These are phyloP conservation scores for Hephaestus fuliginosus DNA, from an alignment of 2,797 vertebrate species.

Conservation along the genomic window DNA sequence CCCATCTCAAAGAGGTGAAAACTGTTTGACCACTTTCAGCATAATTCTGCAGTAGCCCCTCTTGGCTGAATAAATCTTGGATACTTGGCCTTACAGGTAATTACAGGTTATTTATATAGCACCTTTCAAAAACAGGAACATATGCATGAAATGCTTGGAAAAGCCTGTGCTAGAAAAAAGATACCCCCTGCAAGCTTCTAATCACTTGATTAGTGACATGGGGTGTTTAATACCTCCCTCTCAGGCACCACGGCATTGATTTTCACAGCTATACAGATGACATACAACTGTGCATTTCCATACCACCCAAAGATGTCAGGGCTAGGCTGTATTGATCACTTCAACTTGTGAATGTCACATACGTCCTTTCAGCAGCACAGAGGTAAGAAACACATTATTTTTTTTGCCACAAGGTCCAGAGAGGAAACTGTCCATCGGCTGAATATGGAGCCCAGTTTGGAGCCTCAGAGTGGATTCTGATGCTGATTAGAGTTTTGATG, in stretches of 20 bases:
- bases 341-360: conserved; percentile 45
- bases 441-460: neutral
- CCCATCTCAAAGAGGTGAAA: neutral
- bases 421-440: conserved; percentile 1
- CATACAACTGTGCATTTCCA: conserved; percentile 45
- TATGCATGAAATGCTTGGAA: too few relatives aligned
- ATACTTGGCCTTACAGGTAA: neutral
- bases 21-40: neutral
- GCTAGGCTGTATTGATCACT: conserved; percentile 39
- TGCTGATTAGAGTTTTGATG: neutral
- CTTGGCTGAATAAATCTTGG: neutral
- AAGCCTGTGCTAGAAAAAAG: conserved; percentile 1
- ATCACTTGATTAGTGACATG: conserved; percentile 45
- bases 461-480: neutral
- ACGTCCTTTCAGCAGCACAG: conserved; percentile 13
- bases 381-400: neutral
- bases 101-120: too few relatives aligned
- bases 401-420: neutral
- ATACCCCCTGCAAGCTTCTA: conserved; percentile 19
- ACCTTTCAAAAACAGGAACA: too few relatives aligned
- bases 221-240: conserved; percentile 22
- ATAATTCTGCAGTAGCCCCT: neutral
- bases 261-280: conserved; percentile 22
- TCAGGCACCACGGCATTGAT: conserved; percentile 41
- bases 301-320: conserved; percentile 32